Conservation (phyloP, 2,797 vertebrate genomes). For the Gymnoscopelus braueri region DNA sequence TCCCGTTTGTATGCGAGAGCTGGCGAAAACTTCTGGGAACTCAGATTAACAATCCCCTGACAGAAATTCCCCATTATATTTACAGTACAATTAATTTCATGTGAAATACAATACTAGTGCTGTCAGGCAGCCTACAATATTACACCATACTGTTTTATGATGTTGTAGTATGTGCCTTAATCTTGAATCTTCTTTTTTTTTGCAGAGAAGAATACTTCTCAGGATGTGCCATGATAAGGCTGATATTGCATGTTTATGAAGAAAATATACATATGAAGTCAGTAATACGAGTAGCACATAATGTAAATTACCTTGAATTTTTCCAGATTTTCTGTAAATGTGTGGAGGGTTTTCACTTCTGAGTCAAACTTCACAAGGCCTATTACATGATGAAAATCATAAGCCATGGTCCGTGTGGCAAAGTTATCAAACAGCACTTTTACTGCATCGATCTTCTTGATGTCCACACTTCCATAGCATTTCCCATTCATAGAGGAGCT, state of each 20-base stretch:
- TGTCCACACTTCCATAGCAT: conserved; percentile 56
- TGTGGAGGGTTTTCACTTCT: conserved; percentile 64
- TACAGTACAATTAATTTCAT: too few relatives aligned
- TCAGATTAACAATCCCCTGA: too few relatives aligned
- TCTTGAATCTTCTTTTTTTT: too few relatives aligned
- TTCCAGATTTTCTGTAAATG: conserved; percentile 75
- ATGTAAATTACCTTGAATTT: conserved; percentile 65
- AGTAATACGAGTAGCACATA: too few relatives aligned
- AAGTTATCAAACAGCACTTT: conserved; percentile 76
- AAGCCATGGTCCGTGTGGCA: conserved; percentile 71
- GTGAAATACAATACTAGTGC: too few relatives aligned
- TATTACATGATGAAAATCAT: conserved; percentile 70
- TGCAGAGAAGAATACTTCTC: too few relatives aligned
- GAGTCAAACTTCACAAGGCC: conserved; percentile 68
- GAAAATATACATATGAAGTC: background rate
- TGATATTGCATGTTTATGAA: background rate
- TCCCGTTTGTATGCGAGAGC: too few relatives aligned
- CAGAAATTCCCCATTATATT: too few relatives aligned
- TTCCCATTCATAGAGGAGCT: conserved; percentile 69
- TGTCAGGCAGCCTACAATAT: too few relatives aligned
- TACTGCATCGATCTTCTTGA: conserved; percentile 63
- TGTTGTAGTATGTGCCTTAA: too few relatives aligned
- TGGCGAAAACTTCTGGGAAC: too few relatives aligned
- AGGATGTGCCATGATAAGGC: background rate
- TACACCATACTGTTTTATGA: too few relatives aligned